Evolutionary conservation across 2,888 invertebrate species (phyloP).

Genomic region (Pinctada fucata): DNA sequence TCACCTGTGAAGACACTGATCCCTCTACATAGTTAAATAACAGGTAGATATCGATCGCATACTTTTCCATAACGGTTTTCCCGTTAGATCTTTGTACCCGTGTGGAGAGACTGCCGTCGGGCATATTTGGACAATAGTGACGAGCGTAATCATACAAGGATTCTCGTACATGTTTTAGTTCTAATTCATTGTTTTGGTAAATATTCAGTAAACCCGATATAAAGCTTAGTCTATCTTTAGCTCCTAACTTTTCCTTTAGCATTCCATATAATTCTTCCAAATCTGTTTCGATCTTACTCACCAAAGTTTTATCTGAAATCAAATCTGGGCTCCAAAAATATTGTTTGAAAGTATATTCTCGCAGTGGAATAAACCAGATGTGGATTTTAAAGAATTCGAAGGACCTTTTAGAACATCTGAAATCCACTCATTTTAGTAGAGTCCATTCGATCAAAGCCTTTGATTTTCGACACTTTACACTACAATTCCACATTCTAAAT

Average conservation of each 20-base stretch:
- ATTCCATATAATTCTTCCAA: neutral
- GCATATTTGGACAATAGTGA: neutral
- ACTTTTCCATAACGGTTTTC: neutral
- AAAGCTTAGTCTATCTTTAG: neutral
- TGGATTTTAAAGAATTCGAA: too few relatives aligned
- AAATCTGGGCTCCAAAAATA: too few relatives aligned
- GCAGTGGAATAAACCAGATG: too few relatives aligned
- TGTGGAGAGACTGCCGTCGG: neutral
- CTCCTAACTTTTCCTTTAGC: neutral
- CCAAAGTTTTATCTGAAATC: too few relatives aligned
- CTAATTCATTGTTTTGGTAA: neutral
- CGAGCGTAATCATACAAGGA: neutral
- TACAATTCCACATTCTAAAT: too few relatives aligned
- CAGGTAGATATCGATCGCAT: neutral
- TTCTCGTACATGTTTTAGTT: neutral
- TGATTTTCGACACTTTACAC: too few relatives aligned
- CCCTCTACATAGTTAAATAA: neutral
- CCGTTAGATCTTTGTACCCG: neutral
- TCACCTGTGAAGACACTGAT: neutral
- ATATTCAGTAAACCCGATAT: neutral
- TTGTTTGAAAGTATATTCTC: too few relatives aligned
- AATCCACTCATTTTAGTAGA: too few relatives aligned
- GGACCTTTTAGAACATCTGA: too few relatives aligned
- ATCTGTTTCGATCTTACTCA: too few relatives aligned
- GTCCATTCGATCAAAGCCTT: too few relatives aligned